Evolutionary conservation across 2,888 invertebrate genomes (phyloP).

Genomic region (Amorpha juglandis): DNA sequence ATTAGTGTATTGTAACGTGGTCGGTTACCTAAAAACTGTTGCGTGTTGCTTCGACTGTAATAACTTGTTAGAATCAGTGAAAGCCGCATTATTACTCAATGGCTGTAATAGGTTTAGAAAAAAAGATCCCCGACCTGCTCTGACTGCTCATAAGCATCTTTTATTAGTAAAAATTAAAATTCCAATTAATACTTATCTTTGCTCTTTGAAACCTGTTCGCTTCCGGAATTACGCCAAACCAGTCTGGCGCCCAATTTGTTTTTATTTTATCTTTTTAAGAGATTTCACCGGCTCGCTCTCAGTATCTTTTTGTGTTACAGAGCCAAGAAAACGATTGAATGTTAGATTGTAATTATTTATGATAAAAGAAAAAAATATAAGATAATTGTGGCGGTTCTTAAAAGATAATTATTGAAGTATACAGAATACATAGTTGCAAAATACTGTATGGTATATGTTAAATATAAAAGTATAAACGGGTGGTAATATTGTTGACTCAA

Average conservation of each 20-base stretch:
- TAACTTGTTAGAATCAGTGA: constrained; percentile 70
- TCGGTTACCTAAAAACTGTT: constrained; percentile 71
- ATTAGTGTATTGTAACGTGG: constrained; percentile 40
- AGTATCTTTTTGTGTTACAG: constrained; percentile 42
- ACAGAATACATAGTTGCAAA: neutral
- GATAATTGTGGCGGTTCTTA: neutral
- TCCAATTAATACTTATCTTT: constrained; percentile 74
- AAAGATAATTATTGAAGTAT: neutral
- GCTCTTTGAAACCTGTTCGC: constrained; percentile 71
- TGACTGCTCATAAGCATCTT: constrained; percentile 55
- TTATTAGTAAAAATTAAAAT: constrained; percentile 74
- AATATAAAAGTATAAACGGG: neutral
- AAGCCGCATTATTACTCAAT: constrained; percentile 72
- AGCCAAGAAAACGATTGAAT: constrained; percentile 44
- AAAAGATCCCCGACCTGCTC: constrained; percentile 51
- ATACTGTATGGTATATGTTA: neutral
- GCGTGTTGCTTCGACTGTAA: constrained; percentile 70
- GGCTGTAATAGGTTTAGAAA: constrained; percentile 63
- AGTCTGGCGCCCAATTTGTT: constrained; percentile 63
- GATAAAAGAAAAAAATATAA: neutral
- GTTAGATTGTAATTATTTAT: constrained; percentile 26
- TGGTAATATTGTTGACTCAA: constrained; percentile 41
- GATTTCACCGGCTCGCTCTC: constrained; percentile 45
- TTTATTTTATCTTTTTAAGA: constrained; percentile 53
- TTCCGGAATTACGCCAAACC: constrained; percentile 81